These are phyloP conservation scores for Thamnophis sirtalis DNA, from an alignment of 2,113 vertebrate species.

Conservation along the genomic window DNA sequence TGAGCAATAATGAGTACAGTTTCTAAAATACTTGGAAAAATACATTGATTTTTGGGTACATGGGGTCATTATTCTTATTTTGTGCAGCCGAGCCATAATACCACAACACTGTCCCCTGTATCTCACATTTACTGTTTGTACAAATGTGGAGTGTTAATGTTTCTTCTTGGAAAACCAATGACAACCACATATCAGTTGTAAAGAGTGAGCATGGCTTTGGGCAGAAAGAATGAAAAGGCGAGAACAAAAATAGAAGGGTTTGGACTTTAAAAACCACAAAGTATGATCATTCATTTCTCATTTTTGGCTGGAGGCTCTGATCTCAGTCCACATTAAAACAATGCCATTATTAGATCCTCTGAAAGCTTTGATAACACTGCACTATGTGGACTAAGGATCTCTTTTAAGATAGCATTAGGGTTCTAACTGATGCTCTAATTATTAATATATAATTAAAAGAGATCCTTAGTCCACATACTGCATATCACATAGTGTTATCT, in stretches of 20 bases:
- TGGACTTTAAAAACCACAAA: background rate
- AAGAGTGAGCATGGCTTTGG: constrained; percentile 32
- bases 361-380: background rate
- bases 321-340: background rate
- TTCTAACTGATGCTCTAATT: too few species aligned
- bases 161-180: constrained; percentile 30
- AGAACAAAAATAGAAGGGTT: fast-evolving
- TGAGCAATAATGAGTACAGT: constrained; percentile 48
- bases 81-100: constrained; percentile 28
- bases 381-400: too few species aligned
- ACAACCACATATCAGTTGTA: constrained; percentile 17
- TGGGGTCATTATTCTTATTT: constrained; percentile 40
- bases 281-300: fast-evolving
- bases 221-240: background rate
- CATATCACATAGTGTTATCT: background rate
- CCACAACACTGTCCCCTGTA: constrained; percentile 11
- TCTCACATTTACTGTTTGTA: constrained; percentile 49
- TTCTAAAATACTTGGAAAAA: constrained; percentile 63
- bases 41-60: constrained; percentile 57
- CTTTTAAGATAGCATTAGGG: too few species aligned
- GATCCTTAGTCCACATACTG: background rate
- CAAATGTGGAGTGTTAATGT: background rate
- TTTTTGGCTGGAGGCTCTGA: background rate
- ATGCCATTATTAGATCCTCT: background rate
- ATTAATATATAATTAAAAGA: too few species aligned